phyloP scores from a whole-genome alignment of 1,140 invertebrate genomes.

The Harlomillsia oculata region DNA sequence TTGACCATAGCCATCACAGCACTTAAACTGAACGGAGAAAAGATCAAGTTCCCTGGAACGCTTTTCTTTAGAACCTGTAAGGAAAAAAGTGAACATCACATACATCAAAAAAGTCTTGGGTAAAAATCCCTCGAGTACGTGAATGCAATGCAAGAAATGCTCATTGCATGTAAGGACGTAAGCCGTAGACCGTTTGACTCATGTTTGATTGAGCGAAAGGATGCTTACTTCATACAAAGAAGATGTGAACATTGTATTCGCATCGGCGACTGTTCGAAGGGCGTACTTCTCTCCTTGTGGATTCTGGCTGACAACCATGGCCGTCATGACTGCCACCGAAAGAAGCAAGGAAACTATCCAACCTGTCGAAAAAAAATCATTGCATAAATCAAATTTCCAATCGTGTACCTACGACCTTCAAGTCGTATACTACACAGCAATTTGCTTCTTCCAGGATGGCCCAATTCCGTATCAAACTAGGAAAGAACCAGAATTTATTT shows the following conservation, averaged over 20 bases:
- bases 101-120: not conserved
- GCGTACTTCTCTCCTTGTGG: not conserved
- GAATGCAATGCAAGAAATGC: not conserved
- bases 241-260: slow-evolving; percentile 14
- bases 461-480: too few relatives aligned
- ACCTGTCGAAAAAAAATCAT: too few relatives aligned
- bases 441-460: too few relatives aligned
- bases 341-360: not conserved
- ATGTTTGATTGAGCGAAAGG: not conserved
- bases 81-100: not conserved
- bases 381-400: too few relatives aligned
- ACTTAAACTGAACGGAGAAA: slow-evolving; percentile 22
- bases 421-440: too few relatives aligned
- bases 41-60: slow-evolving; percentile 14
- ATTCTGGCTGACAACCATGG: not conserved
- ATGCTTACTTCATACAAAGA: slow-evolving; percentile 13
- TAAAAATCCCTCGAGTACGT: not conserved
- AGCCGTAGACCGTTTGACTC: not conserved
- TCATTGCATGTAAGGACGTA: not conserved
- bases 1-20: slow-evolving; percentile 17
- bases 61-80: slow-evolving; percentile 2
- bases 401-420: too few relatives aligned
- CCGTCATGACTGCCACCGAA: not conserved
- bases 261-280: slow-evolving; percentile 5
- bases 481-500: too few relatives aligned